phyloP scores from a whole-genome alignment of 64 coral and sea anemone species.

The Stylophora pistillata region DNA sequence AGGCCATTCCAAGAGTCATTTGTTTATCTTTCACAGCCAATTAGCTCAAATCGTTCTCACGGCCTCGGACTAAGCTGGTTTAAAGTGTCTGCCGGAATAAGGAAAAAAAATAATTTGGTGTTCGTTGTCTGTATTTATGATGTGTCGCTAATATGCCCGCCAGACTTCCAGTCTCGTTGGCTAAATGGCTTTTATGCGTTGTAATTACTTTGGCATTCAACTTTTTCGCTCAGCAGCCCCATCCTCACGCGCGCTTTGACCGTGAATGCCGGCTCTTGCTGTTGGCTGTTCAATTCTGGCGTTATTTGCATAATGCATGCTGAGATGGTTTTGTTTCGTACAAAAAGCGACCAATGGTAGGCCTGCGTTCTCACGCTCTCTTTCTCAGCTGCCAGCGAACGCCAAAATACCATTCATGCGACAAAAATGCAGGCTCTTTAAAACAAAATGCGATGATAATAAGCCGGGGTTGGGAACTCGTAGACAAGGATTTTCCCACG shows the following conservation, averaged over 20 bases:
- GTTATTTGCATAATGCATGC: slow-evolving; percentile 25
- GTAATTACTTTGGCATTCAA: neutral
- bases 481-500: slow-evolving; percentile 43
- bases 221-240: slow-evolving; percentile 1
- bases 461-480: slow-evolving; percentile 42
- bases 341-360: slow-evolving; percentile 1
- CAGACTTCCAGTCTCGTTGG: slow-evolving; percentile 6
- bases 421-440: slow-evolving; percentile 38
- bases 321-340: slow-evolving; percentile 16
- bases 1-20: slow-evolving; percentile 41
- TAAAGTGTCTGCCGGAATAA: neutral
- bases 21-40: slow-evolving; percentile 49
- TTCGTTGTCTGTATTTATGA: neutral
- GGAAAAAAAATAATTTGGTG: neutral
- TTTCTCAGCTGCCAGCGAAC: slow-evolving; percentile 39
- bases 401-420: slow-evolving; percentile 41
- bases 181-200: neutral
- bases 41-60: slow-evolving; percentile 47
- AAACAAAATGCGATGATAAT: slow-evolving; percentile 44
- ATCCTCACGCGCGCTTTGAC: neutral
- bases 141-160: neutral
- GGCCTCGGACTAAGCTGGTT: neutral
- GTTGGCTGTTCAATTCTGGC: neutral
- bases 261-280: neutral
- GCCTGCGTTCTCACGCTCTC: slow-evolving; percentile 37